These are phyloP conservation scores for Choloepus hoffmanni DNA, from an alignment of 2,113 vertebrate species.

Conservation along the genomic window DNA sequence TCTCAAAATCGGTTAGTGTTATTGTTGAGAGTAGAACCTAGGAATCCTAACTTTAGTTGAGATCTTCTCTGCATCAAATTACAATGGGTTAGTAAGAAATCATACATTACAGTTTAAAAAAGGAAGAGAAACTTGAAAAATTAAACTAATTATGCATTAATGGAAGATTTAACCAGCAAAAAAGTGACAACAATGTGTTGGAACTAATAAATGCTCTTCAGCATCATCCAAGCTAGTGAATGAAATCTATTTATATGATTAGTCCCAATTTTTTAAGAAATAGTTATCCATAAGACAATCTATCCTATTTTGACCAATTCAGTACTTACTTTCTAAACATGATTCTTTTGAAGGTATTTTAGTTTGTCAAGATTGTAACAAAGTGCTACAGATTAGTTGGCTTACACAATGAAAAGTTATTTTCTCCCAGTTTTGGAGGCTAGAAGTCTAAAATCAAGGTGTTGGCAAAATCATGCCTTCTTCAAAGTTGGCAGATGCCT, in stretches of 20 bases:
- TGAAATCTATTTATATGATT: background rate
- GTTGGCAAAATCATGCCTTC: too few species aligned
- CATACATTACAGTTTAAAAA: background rate
- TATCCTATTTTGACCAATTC: background rate
- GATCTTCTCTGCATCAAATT: background rate
- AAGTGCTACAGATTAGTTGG: too few species aligned
- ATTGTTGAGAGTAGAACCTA: background rate
- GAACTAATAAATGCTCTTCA: background rate
- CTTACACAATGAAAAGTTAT: too few species aligned
- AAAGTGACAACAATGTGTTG: background rate
- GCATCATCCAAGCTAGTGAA: background rate
- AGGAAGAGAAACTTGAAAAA: background rate
- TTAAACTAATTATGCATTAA: background rate
- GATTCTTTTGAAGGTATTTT: background rate
- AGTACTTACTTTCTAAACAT: background rate
- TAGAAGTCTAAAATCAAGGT: too few species aligned
- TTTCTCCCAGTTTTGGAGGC: too few species aligned
- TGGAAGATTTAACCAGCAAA: background rate
- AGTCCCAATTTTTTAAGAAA: background rate
- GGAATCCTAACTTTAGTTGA: background rate
- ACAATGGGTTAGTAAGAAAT: background rate
- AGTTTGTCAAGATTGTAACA: too few species aligned
- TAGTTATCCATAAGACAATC: background rate
- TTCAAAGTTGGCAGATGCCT: too few species aligned
- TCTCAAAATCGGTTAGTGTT: background rate